phyloP scores from a whole-genome alignment of 2,888 invertebrate genomes.

The Hedya salicella region DNA sequence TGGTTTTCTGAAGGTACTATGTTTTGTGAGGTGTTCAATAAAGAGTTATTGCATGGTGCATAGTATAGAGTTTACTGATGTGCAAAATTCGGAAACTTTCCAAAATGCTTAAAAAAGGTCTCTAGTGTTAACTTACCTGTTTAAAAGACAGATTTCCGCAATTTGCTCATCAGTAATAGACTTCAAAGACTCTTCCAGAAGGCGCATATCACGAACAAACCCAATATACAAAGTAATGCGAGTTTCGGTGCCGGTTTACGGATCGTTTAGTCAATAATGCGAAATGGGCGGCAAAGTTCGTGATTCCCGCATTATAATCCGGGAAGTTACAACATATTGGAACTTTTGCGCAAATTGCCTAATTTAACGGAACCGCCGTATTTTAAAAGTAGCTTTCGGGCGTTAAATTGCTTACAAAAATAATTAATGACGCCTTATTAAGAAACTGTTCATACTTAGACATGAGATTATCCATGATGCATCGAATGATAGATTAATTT shows the following conservation, averaged over 20 bases:
- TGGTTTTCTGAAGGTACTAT: too few species aligned
- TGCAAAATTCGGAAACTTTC: too few species aligned
- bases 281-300: conserved; percentile 52
- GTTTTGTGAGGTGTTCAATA: too few species aligned
- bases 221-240: conserved; percentile 56
- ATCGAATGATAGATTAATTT: too few species aligned
- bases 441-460: too few species aligned
- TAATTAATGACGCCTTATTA: conserved; percentile 16
- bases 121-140: too few species aligned
- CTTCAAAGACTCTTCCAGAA: conserved; percentile 48
- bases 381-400: conserved; percentile 23
- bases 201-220: conserved; percentile 43
- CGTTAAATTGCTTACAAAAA: conserved; percentile 11
- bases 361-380: conserved; percentile 34
- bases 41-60: too few species aligned
- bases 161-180: background rate
- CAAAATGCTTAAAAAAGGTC: too few species aligned
- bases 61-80: too few species aligned
- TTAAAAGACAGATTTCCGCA: too few species aligned
- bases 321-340: conserved; percentile 33
- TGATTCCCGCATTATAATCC: conserved; percentile 34
- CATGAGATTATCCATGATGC: too few species aligned
- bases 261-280: conserved; percentile 62
- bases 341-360: conserved; percentile 25
- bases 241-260: conserved; percentile 56